Percentiles rank a stretch among this genome's conserved stretches.
Conservation (phyloP, 2,888 invertebrate genomes). For the Limenitis camilla region DNA sequence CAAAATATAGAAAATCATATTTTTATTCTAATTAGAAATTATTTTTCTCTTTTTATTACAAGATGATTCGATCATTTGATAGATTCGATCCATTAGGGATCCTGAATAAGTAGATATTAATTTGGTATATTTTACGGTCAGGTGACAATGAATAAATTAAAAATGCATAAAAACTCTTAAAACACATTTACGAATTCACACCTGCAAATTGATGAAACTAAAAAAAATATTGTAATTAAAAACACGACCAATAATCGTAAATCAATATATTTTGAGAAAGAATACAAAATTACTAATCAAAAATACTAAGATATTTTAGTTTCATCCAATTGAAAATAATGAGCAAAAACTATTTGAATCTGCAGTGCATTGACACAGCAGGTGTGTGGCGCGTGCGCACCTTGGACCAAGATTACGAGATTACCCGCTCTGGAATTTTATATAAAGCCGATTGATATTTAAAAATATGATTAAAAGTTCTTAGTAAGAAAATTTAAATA, state of each 20-base stretch:
- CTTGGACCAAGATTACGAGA: conserved; percentile 31
- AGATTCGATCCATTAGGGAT: too few relatives aligned
- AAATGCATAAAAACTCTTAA: background rate
- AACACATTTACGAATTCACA: background rate
- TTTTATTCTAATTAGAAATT: too few relatives aligned
- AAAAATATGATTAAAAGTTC: too few relatives aligned
- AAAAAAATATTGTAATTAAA: background rate
- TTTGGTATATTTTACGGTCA: too few relatives aligned
- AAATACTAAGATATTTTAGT: conserved; percentile 5
- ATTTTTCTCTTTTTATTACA: too few relatives aligned
- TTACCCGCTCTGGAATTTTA: conserved; percentile 19
- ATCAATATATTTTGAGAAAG: conserved; percentile 3
- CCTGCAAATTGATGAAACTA: background rate
- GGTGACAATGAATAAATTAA: too few relatives aligned
- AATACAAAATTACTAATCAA: background rate
- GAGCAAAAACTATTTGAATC: conserved; percentile 27
- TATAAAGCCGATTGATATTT: conserved; percentile 10
- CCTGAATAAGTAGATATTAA: too few relatives aligned
- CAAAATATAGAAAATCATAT: too few relatives aligned
- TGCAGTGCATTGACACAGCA: conserved; percentile 42
- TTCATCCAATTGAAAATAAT: conserved; percentile 16
- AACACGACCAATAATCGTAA: background rate
- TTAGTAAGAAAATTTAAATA: too few relatives aligned
- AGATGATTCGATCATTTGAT: too few relatives aligned
- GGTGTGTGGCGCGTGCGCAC: conserved; percentile 36